A percentile compares a stretch with the other conserved stretches of the same genome.
These are phyloP conservation scores for Athene noctua DNA, from an alignment of 2,113 vertebrate genomes.

Conservation along the genomic window DNA sequence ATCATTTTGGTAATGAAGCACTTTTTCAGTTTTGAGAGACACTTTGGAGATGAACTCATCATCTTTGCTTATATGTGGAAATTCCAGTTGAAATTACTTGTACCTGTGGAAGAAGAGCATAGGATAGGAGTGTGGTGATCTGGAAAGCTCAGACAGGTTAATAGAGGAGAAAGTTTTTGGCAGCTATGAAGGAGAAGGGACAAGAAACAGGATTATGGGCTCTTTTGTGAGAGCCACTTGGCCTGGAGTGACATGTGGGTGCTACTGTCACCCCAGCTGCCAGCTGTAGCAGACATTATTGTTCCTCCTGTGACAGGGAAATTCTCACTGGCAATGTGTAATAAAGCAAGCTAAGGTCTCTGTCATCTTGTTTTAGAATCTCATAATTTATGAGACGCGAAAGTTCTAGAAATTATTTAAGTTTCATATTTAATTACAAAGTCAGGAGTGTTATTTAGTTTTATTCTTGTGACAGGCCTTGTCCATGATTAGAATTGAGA, in stretches of 20 bases:
- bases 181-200: not conserved
- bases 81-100: not conserved
- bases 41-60: not conserved
- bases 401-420: not conserved
- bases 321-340: not conserved
- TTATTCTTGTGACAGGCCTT: not conserved
- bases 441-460: not conserved
- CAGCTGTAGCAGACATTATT: too few relatives aligned
- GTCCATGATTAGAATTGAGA: not conserved
- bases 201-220: not conserved
- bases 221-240: not conserved
- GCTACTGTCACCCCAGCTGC: not conserved
- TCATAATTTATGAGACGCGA: not conserved
- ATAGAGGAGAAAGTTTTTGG: not conserved
- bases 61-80: fast-evolving
- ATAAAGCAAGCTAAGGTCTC: not conserved
- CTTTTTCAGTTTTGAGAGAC: not conserved
- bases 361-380: not conserved
- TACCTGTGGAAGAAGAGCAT: not conserved
- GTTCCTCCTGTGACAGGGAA: not conserved
- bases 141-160: not conserved
- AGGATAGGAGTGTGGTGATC: not conserved
- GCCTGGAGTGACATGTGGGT: not conserved
- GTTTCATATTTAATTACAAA: not conserved
- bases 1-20: not conserved